Evolutionary conservation across 1,140 invertebrate species (phyloP).

Genomic region (Camponotus pennsylvanicus): DNA sequence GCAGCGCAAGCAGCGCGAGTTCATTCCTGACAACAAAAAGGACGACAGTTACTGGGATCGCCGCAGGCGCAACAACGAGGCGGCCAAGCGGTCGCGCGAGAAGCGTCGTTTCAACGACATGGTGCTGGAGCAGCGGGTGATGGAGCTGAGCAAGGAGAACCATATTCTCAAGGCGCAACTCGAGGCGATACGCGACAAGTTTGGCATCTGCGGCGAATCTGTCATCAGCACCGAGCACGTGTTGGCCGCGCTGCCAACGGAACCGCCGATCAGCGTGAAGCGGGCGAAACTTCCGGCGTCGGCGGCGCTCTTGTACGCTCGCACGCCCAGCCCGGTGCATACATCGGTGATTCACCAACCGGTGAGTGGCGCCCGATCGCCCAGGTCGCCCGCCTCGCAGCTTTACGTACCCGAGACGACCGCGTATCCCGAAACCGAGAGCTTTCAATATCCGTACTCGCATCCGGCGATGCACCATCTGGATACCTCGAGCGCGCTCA

Average conservation of each 20-base stretch:
- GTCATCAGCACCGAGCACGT: conserved; percentile 96
- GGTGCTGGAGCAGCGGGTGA: conserved; percentile 97
- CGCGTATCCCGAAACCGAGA: conserved; percentile 82
- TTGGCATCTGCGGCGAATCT: conserved; percentile 94
- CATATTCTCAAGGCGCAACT: conserved; percentile 97
- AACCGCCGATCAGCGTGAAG: conserved; percentile 94
- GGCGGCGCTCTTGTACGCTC: conserved; percentile 86
- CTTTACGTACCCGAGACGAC: conserved; percentile 80
- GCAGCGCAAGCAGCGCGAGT: conserved; percentile 97
- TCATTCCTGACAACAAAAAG: conserved; percentile 98
- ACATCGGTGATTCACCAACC: conserved; percentile 90
- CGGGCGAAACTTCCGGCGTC: conserved; percentile 89
- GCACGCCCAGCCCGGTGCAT: conserved; percentile 88
- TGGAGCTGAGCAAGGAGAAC: conserved; percentile 98
- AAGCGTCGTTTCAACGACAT: conserved; percentile 98
- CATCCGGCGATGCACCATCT: conserved; percentile 86
- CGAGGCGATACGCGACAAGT: conserved; percentile 97
- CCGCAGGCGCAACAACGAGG: conserved; percentile 97
- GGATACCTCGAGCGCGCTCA: conserved; percentile 88
- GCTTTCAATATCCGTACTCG: conserved; percentile 85
- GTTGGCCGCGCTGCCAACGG: conserved; percentile 92
- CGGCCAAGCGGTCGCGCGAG: conserved; percentile 97
- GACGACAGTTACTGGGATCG: conserved; percentile 99
- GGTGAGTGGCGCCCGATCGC: conserved; percentile 82
- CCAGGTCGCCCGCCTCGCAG: conserved; percentile 82